These are phyloP conservation scores for Aramus guarauna DNA, from an alignment of 2,113 vertebrate species.

Conservation along the genomic window DNA sequence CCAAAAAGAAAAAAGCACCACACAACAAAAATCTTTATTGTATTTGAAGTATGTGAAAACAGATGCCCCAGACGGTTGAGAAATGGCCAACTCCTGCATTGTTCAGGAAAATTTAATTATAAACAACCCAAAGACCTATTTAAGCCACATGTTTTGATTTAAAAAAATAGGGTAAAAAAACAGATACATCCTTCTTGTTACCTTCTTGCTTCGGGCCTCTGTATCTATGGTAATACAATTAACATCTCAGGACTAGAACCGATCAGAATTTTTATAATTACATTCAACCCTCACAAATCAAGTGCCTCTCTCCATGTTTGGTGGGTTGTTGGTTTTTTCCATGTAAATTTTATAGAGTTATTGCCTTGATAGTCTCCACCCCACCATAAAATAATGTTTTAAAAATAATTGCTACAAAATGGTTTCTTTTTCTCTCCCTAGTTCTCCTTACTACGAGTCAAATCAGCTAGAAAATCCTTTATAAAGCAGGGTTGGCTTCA, in stretches of 20 bases:
- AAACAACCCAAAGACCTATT: neutral
- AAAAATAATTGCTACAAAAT: neutral
- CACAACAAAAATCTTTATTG: neutral
- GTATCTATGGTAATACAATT: neutral
- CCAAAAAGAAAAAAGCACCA: neutral
- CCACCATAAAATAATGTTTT: neutral
- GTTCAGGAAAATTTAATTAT: constrained; percentile 17
- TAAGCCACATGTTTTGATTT: neutral
- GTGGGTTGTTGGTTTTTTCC: neutral
- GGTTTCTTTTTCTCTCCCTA: neutral
- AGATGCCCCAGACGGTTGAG: constrained; percentile 8
- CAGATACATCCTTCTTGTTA: neutral
- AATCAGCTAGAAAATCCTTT: neutral
- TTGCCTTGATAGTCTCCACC: neutral
- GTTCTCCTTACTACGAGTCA: neutral
- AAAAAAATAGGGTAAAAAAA: neutral
- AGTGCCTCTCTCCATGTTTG: neutral
- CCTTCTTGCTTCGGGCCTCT: neutral
- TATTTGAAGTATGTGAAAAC: constrained; percentile 38
- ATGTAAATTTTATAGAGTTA: neutral
- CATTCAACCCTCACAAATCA: neutral
- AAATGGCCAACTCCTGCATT: neutral
- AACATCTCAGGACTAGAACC: neutral
- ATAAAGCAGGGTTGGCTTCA: neutral
- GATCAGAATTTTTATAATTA: neutral